phyloP scores from a whole-genome alignment of 2,113 vertebrate species.

The Ochotona princeps region DNA sequence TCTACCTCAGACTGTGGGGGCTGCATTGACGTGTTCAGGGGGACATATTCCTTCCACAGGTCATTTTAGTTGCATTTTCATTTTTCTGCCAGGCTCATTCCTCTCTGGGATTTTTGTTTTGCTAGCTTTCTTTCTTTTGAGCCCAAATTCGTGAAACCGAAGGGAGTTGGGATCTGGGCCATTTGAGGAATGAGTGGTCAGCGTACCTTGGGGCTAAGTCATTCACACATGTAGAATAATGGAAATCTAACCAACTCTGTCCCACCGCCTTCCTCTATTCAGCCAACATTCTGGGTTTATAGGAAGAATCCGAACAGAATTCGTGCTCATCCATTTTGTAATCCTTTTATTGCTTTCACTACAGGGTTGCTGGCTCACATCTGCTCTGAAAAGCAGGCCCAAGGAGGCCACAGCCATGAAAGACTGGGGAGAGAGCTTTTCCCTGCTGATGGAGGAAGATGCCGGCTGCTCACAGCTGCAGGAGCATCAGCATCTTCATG shows the following conservation, averaged over 20 bases:
- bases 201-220: neutral
- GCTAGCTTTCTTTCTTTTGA: neutral
- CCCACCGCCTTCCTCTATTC: neutral
- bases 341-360: conserved; percentile 8
- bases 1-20: too few species aligned
- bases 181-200: neutral
- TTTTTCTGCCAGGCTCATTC: neutral
- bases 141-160: neutral
- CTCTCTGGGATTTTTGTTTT: neutral
- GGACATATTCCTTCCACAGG: neutral
- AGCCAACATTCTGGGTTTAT: neutral
- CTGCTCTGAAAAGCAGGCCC: neutral
- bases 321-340: neutral
- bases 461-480: neutral
- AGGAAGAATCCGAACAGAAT: neutral
- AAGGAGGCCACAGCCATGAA: neutral
- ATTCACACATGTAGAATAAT: neutral
- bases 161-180: neutral
- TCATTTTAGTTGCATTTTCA: neutral
- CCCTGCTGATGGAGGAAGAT: neutral
- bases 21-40: too few species aligned
- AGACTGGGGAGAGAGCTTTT: neutral
- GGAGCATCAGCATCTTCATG: conserved; percentile 20
- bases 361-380: neutral
- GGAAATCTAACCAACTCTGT: neutral